Evolutionary conservation across 2,888 invertebrate species (phyloP), one percentile per base, ranked within the genome.

Genomic region (Drosophila mercatorum): DNA sequence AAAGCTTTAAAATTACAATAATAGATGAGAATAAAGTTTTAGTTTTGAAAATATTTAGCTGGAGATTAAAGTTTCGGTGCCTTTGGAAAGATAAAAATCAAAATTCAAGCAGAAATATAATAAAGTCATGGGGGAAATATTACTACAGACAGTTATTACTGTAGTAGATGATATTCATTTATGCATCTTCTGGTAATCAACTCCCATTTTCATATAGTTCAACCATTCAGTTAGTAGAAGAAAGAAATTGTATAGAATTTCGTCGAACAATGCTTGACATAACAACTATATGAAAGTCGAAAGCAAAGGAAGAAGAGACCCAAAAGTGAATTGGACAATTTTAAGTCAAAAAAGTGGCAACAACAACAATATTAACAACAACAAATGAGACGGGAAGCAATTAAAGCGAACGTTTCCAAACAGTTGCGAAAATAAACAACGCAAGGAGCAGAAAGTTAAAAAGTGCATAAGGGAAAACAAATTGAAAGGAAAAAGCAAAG

Each of bases 391-490:
- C 34, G 40, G 14, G 55, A 69, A 49, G 40, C 55, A 62, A 77
- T 70, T 70, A 52, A 65, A 56, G 26, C 55, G 40, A 74, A 59
- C 58, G 49, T 61, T 59, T 59, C 63, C 17, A 67, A 67, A 60
- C 59, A 69, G 57, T 58, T 74, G 61, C 46, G 49, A 46, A 59
- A 57, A 57, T 62, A 62, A 72, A 53, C 47, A 63, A 46, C 44
- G 61, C 36, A 57, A 76, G 41, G 28, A 17, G 41, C 12, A 55
- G 57, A 62, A 36, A 58, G 63, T 53, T 63, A 40, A 68, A 73
- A 75, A 78, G 77, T 77, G 77, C 67, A 74, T 57, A 51, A 73
- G 63, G 38, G 22, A 62, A 52, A 69, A 66, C 26, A 65, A 56
- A 52, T 59, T 34, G 8, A 40, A 34, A 22, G 60, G 52, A 38